phyloP scores from a whole-genome alignment of 2,888 invertebrate genomes.

The Lasioglossum villosulum region DNA sequence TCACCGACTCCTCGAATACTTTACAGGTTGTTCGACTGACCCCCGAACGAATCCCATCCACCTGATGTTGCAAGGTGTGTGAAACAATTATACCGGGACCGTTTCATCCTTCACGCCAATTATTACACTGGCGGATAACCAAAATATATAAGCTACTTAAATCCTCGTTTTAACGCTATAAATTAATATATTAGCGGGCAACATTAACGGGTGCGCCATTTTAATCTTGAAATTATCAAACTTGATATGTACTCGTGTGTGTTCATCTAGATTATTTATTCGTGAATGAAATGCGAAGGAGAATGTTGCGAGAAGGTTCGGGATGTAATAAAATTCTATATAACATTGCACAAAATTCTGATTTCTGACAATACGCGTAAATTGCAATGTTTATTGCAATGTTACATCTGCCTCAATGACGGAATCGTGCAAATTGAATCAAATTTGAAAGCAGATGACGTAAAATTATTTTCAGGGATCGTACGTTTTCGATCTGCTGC shows the following conservation, averaged over 20 bases:
- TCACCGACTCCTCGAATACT: background rate
- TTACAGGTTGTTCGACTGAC: background rate
- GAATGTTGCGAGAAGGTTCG: no score
- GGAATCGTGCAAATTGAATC: no score
- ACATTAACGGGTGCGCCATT: no score
- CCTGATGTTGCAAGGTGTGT: background rate
- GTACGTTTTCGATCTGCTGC: background rate
- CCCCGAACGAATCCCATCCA: background rate
- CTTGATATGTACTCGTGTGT: no score
- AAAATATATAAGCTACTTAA: no score
- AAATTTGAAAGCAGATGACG: background rate
- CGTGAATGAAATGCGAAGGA: no score
- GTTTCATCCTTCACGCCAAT: background rate
- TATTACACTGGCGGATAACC: no score
- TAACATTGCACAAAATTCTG: background rate
- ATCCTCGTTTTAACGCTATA: no score
- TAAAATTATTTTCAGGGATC: background rate
- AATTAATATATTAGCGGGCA: no score
- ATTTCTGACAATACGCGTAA: background rate
- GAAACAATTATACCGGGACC: background rate
- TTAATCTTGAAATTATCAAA: no score
- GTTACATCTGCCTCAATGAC: background rate
- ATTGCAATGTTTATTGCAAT: background rate
- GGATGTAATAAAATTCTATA: background rate
- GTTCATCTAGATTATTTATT: no score